Base-by-base conservation (phyloP, 2,888 invertebrate genomes). In the Hemistola chrysoprasaria region DNA sequence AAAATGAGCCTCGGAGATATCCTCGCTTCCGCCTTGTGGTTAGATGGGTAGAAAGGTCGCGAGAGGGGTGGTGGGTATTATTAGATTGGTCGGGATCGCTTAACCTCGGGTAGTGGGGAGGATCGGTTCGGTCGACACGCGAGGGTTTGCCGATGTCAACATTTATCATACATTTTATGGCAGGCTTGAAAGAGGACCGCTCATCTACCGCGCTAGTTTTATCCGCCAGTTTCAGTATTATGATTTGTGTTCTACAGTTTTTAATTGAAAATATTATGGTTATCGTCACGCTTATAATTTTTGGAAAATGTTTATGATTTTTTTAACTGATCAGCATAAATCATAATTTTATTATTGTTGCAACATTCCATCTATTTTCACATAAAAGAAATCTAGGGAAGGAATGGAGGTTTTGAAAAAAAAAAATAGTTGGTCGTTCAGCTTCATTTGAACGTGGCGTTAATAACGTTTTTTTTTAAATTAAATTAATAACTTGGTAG, bases 121-220 rank as follows among this genome's bases (percentile, higher is more conserved):
- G 71, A 75, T 77, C 78, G 78, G 82, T 76, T 77, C 73, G 61
- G 33, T 29, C 43, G 69, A 71, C 83, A 80, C 80, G 85, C 84
- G 74, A 82, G 78, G 80, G 81, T 75, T 71, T 82, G 79, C 77
- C 78, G 72, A 71, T 80, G 71, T 71, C 71, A 69, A 69, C 67
- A 82, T 87, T 66, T 76, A 83, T 88, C 87, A 88, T 84, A 80
- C 73, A 81, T 78, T 88, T 87, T 87, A 88, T 84, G 76, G 71
- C 48, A 52, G 77, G 75, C 71, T 81, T 74, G 70, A 74, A 81
- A 80, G 72, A 75, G 66, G 68, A 70, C 75, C 79, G 78, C 73
- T 78, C 71, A 48, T 48, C 55, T 53, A 72, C 79, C 79, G 80
- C 81, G 82, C 79, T 61, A 80, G 71, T 69, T 65, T 71, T 67